Conservation (phyloP, 2,888 invertebrate species). For the Dione juno region DNA sequence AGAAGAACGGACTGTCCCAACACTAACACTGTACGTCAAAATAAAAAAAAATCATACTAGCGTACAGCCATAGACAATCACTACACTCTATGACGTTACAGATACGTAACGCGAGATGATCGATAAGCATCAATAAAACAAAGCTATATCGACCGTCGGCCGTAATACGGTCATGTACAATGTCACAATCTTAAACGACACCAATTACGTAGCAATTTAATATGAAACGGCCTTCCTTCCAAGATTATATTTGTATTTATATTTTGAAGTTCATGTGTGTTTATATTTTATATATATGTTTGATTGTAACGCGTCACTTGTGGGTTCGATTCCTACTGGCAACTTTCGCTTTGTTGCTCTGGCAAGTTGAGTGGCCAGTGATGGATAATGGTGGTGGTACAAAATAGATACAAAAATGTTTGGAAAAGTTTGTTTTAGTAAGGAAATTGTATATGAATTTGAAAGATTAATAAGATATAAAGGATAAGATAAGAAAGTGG, state of each 20-base stretch:
- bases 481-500: too few species aligned
- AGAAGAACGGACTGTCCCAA: too few species aligned
- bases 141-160: constrained; percentile 55
- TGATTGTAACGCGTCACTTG: too few species aligned
- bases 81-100: constrained; percentile 18
- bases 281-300: too few species aligned
- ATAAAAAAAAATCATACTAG: background rate
- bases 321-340: too few species aligned
- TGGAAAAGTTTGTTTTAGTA: too few species aligned
- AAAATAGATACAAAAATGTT: too few species aligned
- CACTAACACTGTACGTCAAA: background rate
- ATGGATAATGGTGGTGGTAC: too few species aligned
- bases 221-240: background rate
- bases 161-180: constrained; percentile 63
- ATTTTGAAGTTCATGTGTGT: background rate
- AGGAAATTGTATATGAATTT: too few species aligned
- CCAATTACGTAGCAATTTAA: constrained; percentile 16
- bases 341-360: too few species aligned
- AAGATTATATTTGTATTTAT: background rate
- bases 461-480: too few species aligned
- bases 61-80: background rate
- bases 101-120: constrained; percentile 25
- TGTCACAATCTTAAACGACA: constrained; percentile 54
- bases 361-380: too few species aligned
- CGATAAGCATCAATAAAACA: constrained; percentile 39